Evolutionary conservation across 1,140 invertebrate genomes (phyloP).

Genomic region (Dendroctonus ponderosae): DNA sequence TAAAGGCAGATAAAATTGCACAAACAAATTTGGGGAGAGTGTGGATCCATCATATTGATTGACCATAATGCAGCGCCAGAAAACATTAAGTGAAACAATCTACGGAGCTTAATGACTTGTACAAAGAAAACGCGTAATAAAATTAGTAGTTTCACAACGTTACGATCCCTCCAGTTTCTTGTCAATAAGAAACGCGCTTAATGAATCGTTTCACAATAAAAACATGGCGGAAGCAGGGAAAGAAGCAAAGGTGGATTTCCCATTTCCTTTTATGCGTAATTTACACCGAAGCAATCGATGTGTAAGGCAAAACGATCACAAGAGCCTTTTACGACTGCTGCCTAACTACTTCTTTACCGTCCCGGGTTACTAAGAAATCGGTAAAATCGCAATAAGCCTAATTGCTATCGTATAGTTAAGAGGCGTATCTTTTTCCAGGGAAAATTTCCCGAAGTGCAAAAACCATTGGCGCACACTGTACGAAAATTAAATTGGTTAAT

Average conservation of each 20-base stretch:
- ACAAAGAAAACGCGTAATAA: conserved; percentile 15
- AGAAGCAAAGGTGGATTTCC: conserved; percentile 22
- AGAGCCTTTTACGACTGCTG: conserved; percentile 16
- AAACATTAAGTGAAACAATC: too few relatives aligned
- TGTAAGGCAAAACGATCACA: conserved; percentile 26
- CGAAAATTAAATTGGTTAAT: too few relatives aligned
- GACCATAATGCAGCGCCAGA: too few relatives aligned
- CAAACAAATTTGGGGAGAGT: too few relatives aligned
- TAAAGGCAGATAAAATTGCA: too few relatives aligned
- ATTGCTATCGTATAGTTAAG: conserved; percentile 20
- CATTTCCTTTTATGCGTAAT: conserved; percentile 31
- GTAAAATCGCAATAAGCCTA: conserved; percentile 18
- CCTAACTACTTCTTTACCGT: conserved; percentile 15
- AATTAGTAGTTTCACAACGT: conserved; percentile 23
- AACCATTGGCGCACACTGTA: too few relatives aligned
- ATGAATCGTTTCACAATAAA: conserved; percentile 31
- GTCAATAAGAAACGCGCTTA: conserved; percentile 28
- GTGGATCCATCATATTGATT: too few relatives aligned
- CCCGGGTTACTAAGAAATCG: conserved; percentile 15
- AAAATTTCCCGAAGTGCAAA: neutral
- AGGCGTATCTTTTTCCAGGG: neutral
- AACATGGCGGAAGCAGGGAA: conserved; percentile 4
- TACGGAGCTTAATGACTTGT: neutral
- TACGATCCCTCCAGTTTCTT: conserved; percentile 6
- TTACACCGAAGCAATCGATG: conserved; percentile 30